These are phyloP conservation scores for Julus scandinavius DNA, from an alignment of 2,888 invertebrate genomes.

Conservation along the genomic window DNA sequence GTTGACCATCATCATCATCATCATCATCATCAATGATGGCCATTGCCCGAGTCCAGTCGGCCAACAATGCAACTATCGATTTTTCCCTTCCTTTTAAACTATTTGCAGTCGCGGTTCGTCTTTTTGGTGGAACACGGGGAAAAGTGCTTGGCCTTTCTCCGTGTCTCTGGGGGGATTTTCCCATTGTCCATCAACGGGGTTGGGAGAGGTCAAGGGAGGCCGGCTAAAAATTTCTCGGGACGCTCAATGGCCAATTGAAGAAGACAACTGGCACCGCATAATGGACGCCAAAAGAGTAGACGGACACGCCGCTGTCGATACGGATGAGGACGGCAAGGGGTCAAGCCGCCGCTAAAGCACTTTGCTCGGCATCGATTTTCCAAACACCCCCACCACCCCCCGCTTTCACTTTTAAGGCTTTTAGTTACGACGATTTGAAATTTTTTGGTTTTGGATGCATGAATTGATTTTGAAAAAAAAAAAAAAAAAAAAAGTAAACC, in stretches of 20 bases:
- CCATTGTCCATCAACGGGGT: constrained; percentile 18
- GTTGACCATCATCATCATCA: constrained; percentile 46
- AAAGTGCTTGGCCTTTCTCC: not conserved
- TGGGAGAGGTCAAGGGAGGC: not conserved
- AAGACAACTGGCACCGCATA: not conserved
- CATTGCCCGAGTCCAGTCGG: not conserved
- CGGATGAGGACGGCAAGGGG: not conserved
- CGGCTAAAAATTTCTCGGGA: not conserved
- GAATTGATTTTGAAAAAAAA: not conserved
- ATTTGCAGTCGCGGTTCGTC: constrained; percentile 17
- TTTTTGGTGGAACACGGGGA: not conserved
- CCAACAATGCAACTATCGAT: constrained; percentile 29
- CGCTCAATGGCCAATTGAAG: not conserved
- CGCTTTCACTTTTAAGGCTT: not conserved
- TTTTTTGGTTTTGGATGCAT: not conserved
- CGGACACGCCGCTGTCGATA: not conserved
- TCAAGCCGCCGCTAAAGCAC: not conserved
- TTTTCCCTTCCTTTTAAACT: constrained; percentile 8
- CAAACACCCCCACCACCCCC: not conserved
- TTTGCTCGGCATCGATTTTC: constrained; percentile 10
- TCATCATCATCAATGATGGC: too few species aligned
- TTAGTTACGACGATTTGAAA: not conserved
- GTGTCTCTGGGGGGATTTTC: not conserved
- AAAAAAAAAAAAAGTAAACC: not conserved
- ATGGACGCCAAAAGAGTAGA: not conserved